A percentile compares a stretch with the other conserved stretches of the same genome.
Evolutionary conservation across 2,888 invertebrate genomes (phyloP).

Genomic region (Sicus ferrugineus): DNA sequence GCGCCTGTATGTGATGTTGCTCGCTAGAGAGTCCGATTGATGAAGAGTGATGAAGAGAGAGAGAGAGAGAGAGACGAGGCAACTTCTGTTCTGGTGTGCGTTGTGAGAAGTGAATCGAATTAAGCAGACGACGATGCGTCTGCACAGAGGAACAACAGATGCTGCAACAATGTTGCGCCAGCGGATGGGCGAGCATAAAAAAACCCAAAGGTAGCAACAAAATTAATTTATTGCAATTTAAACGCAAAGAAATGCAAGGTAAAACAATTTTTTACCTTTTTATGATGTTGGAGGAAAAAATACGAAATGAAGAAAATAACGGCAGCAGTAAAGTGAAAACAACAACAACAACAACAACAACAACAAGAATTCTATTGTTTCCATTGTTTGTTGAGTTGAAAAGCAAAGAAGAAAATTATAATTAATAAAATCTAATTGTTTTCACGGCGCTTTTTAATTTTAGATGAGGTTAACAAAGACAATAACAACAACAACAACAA

Average conservation of each 20-base stretch:
- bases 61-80: not conserved
- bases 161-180: not conserved
- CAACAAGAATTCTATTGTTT: not conserved
- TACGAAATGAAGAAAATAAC: not conserved
- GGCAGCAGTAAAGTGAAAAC: conserved; percentile 24
- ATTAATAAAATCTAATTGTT: conserved; percentile 41
- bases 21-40: not conserved
- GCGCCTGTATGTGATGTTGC: not conserved
- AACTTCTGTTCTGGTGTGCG: not conserved
- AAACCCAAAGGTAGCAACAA: not conserved
- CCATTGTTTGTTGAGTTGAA: conserved; percentile 20
- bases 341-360: conserved; percentile 17
- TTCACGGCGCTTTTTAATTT: conserved; percentile 27
- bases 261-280: not conserved
- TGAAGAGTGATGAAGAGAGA: not conserved
- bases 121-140: not conserved
- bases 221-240: conserved; percentile 21
- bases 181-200: not conserved
- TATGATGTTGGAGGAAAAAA: conserved; percentile 13
- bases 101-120: not conserved
- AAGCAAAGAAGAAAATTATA: conserved; percentile 41
- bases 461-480: conserved; percentile 25
- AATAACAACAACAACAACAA: conserved; percentile 22
- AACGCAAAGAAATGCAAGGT: conserved; percentile 3
- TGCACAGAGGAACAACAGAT: not conserved